phyloP scores from a whole-genome alignment of 2,113 vertebrate genomes.

The Casuarius casuarius region DNA sequence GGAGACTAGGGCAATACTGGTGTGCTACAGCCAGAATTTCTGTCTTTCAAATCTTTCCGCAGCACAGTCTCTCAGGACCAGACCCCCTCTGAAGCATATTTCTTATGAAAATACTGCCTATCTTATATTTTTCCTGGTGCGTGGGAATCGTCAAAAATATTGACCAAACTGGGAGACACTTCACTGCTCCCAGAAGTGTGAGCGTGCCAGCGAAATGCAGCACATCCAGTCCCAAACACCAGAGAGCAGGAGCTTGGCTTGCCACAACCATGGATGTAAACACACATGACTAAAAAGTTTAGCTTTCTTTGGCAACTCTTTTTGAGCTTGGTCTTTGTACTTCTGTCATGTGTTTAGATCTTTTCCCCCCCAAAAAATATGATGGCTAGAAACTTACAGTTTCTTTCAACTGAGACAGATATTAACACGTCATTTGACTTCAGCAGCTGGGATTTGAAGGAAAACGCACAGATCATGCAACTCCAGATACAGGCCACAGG shows the following conservation, averaged over 20 bases:
- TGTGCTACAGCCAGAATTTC: background rate
- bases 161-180: background rate
- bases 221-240: background rate
- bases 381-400: background rate
- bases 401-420: background rate
- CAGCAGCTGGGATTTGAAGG: background rate
- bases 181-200: background rate
- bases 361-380: background rate
- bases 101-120: background rate
- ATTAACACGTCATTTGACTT: background rate
- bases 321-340: background rate
- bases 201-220: background rate
- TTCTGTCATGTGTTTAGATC: background rate
- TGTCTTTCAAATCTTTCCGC: background rate
- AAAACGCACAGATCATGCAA: background rate
- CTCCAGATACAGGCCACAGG: rapidly evolving
- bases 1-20: rapidly evolving
- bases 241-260: background rate
- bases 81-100: background rate
- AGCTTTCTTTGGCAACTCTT: background rate
- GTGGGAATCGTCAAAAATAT: background rate
- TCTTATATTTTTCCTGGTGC: background rate
- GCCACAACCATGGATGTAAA: background rate
- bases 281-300: background rate
- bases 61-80: background rate